phyloP scores from a whole-genome alignment of 2,888 invertebrate genomes.

The Mythimna impura region DNA sequence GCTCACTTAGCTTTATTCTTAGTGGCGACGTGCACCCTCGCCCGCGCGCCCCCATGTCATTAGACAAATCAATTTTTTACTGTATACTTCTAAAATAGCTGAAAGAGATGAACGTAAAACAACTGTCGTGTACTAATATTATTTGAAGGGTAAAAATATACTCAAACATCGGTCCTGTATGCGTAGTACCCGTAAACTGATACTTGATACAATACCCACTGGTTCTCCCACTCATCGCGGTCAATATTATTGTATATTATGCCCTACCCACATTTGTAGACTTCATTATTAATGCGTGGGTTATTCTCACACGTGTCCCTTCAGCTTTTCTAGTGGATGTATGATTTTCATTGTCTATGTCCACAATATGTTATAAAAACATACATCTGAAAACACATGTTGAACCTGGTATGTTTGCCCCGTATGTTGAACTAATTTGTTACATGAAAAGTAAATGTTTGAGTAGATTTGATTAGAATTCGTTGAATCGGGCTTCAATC shows the following conservation, averaged over 20 bases:
- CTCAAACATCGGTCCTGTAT: constrained; percentile 5
- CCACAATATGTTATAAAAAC: constrained; percentile 27
- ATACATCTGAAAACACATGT: constrained; percentile 24
- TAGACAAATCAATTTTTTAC: constrained; percentile 61
- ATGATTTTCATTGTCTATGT: constrained; percentile 39
- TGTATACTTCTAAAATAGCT: constrained; percentile 35
- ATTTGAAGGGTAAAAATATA: constrained; percentile 8
- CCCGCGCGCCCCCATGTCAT: constrained; percentile 53
- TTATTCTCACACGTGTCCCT: constrained; percentile 33
- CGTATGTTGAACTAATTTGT: neutral
- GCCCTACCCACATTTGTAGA: constrained; percentile 9
- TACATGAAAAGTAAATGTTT: constrained; percentile 19
- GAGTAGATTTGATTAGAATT: neutral
- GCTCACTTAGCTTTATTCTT: constrained; percentile 69
- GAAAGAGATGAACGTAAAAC: constrained; percentile 15
- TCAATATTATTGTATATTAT: constrained; percentile 23
- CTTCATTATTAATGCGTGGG: constrained; percentile 48
- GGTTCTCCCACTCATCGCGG: constrained; percentile 4
- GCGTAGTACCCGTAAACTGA: constrained; percentile 14
- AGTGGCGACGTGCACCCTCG: constrained; percentile 21
- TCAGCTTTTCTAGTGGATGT: constrained; percentile 43
- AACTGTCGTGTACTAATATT: neutral
- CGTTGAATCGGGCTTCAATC: neutral
- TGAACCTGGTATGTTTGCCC: neutral
- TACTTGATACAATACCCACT: constrained; percentile 7